Evolutionary conservation across 2,888 invertebrate genomes (phyloP), one percentile per base, ranked within the genome.

Genomic region (Lamellibrachia columna): DNA sequence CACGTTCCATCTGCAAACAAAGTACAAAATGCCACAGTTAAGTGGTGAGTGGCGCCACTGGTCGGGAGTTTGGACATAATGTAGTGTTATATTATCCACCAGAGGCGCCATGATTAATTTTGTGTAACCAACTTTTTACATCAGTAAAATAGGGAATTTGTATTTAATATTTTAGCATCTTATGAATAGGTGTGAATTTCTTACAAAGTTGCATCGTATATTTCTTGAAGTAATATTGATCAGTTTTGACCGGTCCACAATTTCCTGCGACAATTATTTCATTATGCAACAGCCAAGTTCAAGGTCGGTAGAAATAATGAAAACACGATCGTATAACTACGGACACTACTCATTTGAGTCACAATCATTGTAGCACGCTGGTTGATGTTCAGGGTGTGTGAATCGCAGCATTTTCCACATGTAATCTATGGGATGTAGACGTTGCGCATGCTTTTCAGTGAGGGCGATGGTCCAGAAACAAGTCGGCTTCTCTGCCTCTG

Each of bases 201-300:
- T 75, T 22, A 55, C 9, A 9, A 55, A 9, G 7, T 9, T 75
- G 15, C 3, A 6, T 75, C 75, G 75, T 75, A 75, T 15, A 75
- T 75, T 75, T 55, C n/a, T n/a, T 75, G 40, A 40, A 40, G 40
- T 40, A 40, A 40, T 40, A 40, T 40, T 40, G 40, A 40, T 40
- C 40, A 40, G 40, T 40, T 40, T 40, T 40, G 40, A 40, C 40
- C 40, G 40, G 40, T 75, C 6, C 22, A 75, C 2, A 75, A 22
- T 75, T 75, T 75, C 15, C 75, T 11, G 75, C 75, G 15, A 6
- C 75, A 75, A 75, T 15, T 22, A 75, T 75, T 22, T 75, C 75
- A 75, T 75, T 75, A 75, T 75, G 75, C 22, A 75, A 75, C 75
- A 75, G 75, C 75, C 75, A 22, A 75, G 75, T 75, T 75, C 75